Evolutionary conservation across 2,113 vertebrate genomes (phyloP), one percentile per base, ranked within the genome.

Genomic region (Archilochus colubris): DNA sequence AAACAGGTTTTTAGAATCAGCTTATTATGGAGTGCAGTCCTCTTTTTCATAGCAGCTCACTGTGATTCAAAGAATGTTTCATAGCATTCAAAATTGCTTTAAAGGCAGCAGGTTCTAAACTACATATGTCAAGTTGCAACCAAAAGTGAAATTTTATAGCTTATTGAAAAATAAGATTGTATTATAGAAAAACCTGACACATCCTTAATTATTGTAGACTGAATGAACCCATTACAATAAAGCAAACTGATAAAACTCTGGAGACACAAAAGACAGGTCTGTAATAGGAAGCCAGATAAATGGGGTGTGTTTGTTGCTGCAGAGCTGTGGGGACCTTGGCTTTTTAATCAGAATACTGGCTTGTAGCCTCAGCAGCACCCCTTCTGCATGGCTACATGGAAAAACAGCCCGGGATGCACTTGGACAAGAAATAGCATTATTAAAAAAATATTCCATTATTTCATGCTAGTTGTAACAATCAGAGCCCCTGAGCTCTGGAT

Each of bases 21-120:
- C 11, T 3, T 89, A 83, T 63, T 87, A 48, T 17, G 17, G 50
- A 90, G 53, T 51, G 18, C 44, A 85, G 76, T 87, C 63, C 33
- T 18, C 57, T 75, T 91, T 94, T 74, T 33, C 77, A 93, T 94
- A 95, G 89, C 83, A 77, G 74, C 9, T 57, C 88, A 78, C 76
- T 96, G 93, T 96, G 24, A 17, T 89, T 95, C 79, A 95, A 95
- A 96, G 61, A 81, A 75, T 83, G 75, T 61, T 94, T 96, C 70
- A 86, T 94, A 83, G 89, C 88, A 82, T 89, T 88, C 18, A 93
- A 73, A 95, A 95, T 75, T 62, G 46, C 27, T 93, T 96, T 95
- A 95, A 96, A 94, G 95, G 58, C 89, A 91, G 85, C 38, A 86
- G 68, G 40, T 80, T 77, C 75, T 68, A 78, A 85, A 81, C 44